Percentiles rank a stretch among this genome's conserved stretches.
phyloP scores from a whole-genome alignment of 2,888 invertebrate species.

The Meiosimyza platycephala region DNA sequence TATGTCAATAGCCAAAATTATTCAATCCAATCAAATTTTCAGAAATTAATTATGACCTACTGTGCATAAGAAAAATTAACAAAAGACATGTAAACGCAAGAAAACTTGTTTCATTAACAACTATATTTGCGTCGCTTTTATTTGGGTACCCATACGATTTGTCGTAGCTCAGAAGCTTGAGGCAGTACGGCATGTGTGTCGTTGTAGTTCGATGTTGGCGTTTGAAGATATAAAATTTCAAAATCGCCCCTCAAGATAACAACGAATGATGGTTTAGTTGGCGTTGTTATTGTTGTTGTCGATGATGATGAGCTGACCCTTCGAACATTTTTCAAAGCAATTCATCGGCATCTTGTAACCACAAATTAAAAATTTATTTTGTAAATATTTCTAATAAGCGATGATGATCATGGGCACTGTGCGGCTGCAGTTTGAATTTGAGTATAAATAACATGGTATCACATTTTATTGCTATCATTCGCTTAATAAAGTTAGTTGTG shows the following conservation, averaged over 20 bases:
- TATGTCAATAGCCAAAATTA: too few relatives aligned
- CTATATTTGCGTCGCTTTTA: background rate
- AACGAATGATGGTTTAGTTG: background rate
- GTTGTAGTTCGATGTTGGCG: background rate
- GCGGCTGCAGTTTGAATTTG: background rate
- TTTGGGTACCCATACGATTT: too few relatives aligned
- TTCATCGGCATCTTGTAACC: background rate
- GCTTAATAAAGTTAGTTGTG: background rate
- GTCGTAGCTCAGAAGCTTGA: too few relatives aligned
- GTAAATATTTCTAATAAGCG: constrained; percentile 1
- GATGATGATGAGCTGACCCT: constrained; percentile 13
- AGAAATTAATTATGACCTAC: background rate
- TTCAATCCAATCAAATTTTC: too few relatives aligned
- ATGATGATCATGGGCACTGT: too few relatives aligned
- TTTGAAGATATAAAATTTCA: background rate
- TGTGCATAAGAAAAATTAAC: background rate
- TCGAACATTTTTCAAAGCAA: background rate
- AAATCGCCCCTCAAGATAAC: background rate
- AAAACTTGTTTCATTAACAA: constrained; percentile 7
- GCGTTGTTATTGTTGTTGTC: background rate
- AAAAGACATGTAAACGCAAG: background rate
- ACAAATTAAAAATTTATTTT: background rate
- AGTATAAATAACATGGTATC: constrained; percentile 20
- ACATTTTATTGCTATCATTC: constrained; percentile 14
- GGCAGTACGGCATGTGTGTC: background rate